A percentile compares a stretch with the other conserved stretches of the same genome.
These are phyloP conservation scores for Drosophila carrolli DNA, from an alignment of 1,140 invertebrate species.

Conservation along the genomic window DNA sequence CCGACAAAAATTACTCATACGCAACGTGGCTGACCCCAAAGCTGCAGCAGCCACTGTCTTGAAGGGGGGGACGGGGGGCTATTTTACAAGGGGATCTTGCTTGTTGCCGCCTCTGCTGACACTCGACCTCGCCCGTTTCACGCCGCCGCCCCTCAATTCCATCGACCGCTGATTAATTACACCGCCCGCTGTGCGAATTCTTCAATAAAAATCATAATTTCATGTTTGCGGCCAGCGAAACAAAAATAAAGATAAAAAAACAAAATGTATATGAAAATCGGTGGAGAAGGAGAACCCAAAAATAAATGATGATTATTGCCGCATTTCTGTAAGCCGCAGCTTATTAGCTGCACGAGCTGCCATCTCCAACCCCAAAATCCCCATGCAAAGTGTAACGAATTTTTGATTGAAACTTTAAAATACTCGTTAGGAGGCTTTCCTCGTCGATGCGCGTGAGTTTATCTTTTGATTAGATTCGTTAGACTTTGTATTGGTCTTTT, in stretches of 20 bases:
- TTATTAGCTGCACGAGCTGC: slow-evolving; percentile 79
- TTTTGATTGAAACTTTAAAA: slow-evolving; percentile 82
- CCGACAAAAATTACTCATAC: slow-evolving; percentile 57
- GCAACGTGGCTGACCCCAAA: slow-evolving; percentile 57
- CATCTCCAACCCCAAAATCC: slow-evolving; percentile 20
- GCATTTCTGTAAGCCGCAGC: slow-evolving; percentile 80
- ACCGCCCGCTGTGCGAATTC: slow-evolving; percentile 81
- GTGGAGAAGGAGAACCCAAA: slow-evolving; percentile 24
- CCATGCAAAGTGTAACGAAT: slow-evolving; percentile 76
- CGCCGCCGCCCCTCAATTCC: slow-evolving; percentile 52
- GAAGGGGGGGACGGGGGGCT: not conserved
- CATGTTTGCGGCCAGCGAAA: slow-evolving; percentile 67
- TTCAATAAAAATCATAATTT: slow-evolving; percentile 84
- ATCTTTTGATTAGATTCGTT: slow-evolving; percentile 83
- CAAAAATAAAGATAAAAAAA: slow-evolving; percentile 28
- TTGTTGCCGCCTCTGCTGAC: slow-evolving; percentile 65
- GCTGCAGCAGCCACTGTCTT: slow-evolving; percentile 52
- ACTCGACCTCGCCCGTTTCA: slow-evolving; percentile 69
- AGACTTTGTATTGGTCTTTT: slow-evolving; percentile 78
- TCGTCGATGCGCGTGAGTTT: slow-evolving; percentile 73
- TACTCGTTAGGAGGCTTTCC: slow-evolving; percentile 78
- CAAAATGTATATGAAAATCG: not conserved
- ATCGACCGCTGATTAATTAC: slow-evolving; percentile 76
- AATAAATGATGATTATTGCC: slow-evolving; percentile 81
- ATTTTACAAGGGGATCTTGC: slow-evolving; percentile 12